Conservation (phyloP, 92 coral and sea anemone species). For the Palythoa heliodiscus region DNA sequence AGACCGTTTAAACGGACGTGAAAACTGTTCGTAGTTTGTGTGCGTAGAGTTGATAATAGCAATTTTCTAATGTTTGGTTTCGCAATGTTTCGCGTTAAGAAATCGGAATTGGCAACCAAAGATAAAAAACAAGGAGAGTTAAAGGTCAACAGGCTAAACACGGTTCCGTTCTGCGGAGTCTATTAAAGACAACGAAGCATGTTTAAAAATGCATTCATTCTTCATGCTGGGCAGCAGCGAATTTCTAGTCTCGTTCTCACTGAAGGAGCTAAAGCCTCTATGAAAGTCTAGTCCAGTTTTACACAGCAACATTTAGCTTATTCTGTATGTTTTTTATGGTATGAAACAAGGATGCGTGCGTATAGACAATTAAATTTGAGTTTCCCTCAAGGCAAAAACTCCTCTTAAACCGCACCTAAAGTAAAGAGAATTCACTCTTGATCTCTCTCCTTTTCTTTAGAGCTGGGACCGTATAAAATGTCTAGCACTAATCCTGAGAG, state of each 20-base stretch:
- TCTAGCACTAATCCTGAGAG: neutral
- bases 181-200: conserved; percentile 20
- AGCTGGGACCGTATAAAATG: conserved; percentile 10
- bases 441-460: neutral
- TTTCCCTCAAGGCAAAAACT: conserved; percentile 42
- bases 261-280: neutral
- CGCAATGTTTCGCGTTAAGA: neutral
- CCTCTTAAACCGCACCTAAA: conserved; percentile 34
- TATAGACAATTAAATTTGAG: conserved; percentile 29
- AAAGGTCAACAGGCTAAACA: conserved; percentile 17
- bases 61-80: neutral
- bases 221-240: neutral
- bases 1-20: too few species aligned
- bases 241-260: neutral
- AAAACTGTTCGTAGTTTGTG: neutral
- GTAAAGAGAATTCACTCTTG: neutral
- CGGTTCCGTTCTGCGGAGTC: neutral
- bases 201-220: conserved; percentile 38
- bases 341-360: conserved; percentile 17
- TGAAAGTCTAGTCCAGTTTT: neutral
- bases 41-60: neutral
- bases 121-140: neutral
- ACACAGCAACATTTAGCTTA: neutral
- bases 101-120: conserved; percentile 25
- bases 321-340: neutral